Evolutionary conservation across 2,888 invertebrate genomes (phyloP), one percentile per base, ranked within the genome.

Genomic region (Hylaea fasciaria): DNA sequence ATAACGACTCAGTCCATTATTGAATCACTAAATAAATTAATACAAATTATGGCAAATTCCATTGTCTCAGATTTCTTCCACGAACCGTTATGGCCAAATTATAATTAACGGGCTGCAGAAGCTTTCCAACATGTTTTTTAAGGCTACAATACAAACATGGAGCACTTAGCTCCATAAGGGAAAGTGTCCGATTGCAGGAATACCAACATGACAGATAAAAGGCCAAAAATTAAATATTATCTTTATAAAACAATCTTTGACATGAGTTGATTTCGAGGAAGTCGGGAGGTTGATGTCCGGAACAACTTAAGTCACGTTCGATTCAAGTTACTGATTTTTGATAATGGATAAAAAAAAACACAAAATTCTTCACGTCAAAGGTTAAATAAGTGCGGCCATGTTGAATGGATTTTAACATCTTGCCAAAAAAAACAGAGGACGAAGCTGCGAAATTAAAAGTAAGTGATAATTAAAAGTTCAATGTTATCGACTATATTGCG

Each of bases 91-190:
- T 44, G 49, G 17, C 4, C 32, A 51, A 47, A 37, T 51, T 52
- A 48, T 57, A 46, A 41, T 55, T 46, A 54, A 35, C 51, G 3
- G n/a, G 29, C 14, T 11, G 35, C 44, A 32, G 57, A 62, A 56
- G 48, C 52, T 44, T 61, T 29, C 17, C 13, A 32, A 39, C 52
- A 56, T 39, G 29, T 51, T 56, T 55, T 54, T 56, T 48, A 29
- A 57, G 9, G 54, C 46, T 48, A 52, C 54, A 69, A 72, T 64
- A 69, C 65, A 79, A 77, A 77, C 71, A 77, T 55, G 37, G 44
- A 72, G 76, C 81, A 80, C 75, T 81, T 74, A 76, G 66, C 73
- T 62, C 60, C 74, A 70, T 64, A 70, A 57, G 62, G 70, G 62
- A 67, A 65, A 61, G 64, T 70, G 66, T 74, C 74, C 63, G 50